phyloP scores from a whole-genome alignment of 2,888 invertebrate genomes.

The Bombyx huttoni region DNA sequence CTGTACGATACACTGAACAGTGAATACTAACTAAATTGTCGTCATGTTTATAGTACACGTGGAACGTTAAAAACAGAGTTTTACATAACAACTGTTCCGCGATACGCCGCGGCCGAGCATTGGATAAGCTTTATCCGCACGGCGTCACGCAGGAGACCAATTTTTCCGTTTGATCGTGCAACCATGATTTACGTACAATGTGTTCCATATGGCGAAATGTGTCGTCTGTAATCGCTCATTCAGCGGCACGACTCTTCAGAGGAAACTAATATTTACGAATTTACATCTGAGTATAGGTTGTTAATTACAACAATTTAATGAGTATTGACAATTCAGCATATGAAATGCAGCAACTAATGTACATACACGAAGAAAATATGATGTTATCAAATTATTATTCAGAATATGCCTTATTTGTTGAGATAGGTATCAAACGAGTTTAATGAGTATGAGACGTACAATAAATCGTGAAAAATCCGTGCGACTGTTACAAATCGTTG shows the following conservation, averaged over 20 bases:
- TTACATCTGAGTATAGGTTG: slow-evolving; percentile 13
- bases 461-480: background rate
- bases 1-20: slow-evolving; percentile 32
- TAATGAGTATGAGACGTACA: slow-evolving; percentile 8
- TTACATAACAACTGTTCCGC: slow-evolving; percentile 38
- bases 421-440: slow-evolving; percentile 6
- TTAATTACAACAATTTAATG: background rate
- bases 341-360: too few relatives aligned
- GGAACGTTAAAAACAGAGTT: slow-evolving; percentile 36
- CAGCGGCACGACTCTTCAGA: background rate
- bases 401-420: background rate
- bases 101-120: slow-evolving; percentile 19
- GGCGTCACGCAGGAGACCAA: slow-evolving; percentile 17
- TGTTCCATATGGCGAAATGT: slow-evolving; percentile 32
- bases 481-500: slow-evolving; percentile 1
- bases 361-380: too few relatives aligned
- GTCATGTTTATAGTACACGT: slow-evolving; percentile 34
- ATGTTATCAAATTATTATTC: slow-evolving; percentile 8
- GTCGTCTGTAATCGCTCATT: slow-evolving; percentile 15
- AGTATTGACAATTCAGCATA: too few relatives aligned
- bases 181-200: slow-evolving; percentile 28
- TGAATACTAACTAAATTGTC: slow-evolving; percentile 17
- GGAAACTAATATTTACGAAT: background rate
- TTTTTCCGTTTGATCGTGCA: slow-evolving; percentile 23
- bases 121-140: background rate